Evolutionary conservation across 2,113 vertebrate species (phyloP), one percentile per base, ranked within the genome.

Genomic region (Ictidomys tridecemlineatus): DNA sequence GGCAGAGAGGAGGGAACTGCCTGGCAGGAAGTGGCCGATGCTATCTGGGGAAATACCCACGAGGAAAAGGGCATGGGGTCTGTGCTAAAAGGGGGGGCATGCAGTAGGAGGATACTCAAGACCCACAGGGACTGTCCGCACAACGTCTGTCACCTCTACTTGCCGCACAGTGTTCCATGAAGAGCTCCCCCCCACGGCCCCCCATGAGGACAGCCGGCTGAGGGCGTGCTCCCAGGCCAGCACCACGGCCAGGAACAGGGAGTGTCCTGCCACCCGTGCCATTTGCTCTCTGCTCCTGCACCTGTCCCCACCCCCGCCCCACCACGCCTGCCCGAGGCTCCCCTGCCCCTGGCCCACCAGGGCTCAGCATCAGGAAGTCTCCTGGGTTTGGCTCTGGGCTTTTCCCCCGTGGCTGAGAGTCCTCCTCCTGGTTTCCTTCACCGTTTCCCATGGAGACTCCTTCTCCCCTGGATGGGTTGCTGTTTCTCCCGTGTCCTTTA

Each of bases 141-240:
- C n/a, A n/a, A n/a, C 51, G 18, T 17, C 20, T 22, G 0, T 11
- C 14, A 17, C 42, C 61, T 86, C 61, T 22, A 63, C 30, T 53
- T 12, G 4, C 14, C 2, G 20, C 61, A 32, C 0, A 30, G 11
- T 0, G 22, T 32, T 32, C 42, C 56, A 1, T 0, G 4, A 48
- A 10, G 37, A 18, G 3, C 22, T 45, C 45, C 45, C 45, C 45
- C 45, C 42, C 42, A 42, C 42, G 6, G 45, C 45, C 45, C 45
- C 45, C 45, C 45, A 4, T 45, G 42, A 45, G 42, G 42, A 45
- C 39, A 39, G 39, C 42, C 42, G 7, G 42, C 6, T 45, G 42
- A 45, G 42, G 6, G 6, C 42, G 7, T 45, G 42, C 42, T 45
- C 42, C 7, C 42, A 45, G 42, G 42, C 42, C 42, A 42, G 42